Evolutionary conservation across 2,113 vertebrate genomes (phyloP).

Genomic region (Syngnathoides biaculeatus): DNA sequence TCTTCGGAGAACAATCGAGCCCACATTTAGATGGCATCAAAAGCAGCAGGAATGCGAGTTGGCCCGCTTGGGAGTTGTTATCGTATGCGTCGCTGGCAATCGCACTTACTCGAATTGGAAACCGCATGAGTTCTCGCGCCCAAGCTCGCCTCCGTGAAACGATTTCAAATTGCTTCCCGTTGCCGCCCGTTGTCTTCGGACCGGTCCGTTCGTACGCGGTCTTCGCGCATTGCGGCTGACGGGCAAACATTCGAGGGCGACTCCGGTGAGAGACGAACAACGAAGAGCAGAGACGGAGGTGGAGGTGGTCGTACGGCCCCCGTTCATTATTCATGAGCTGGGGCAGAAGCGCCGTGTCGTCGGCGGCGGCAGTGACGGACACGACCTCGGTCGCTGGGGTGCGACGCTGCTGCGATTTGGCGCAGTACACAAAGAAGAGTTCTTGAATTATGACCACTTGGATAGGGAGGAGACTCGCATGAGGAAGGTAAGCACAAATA

Average conservation of each 20-base stretch:
- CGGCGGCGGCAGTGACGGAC: conserved; percentile 55
- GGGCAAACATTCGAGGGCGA: conserved; percentile 16
- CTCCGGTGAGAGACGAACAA: conserved; percentile 35
- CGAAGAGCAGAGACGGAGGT: conserved; percentile 48
- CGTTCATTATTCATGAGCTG: conserved; percentile 69
- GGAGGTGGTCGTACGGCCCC: conserved; percentile 58
- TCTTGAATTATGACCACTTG: conserved; percentile 25
- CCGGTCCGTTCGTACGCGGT: neutral
- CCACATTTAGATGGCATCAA: conserved; percentile 74
- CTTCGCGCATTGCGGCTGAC: conserved; percentile 7
- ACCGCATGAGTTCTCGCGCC: neutral
- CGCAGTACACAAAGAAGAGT: conserved; percentile 32
- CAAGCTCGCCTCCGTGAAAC: neutral
- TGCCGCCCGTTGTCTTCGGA: neutral
- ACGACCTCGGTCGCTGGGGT: conserved; percentile 60
- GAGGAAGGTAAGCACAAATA: conserved; percentile 40
- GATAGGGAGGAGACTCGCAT: conserved; percentile 41
- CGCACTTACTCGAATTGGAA: conserved; percentile 2
- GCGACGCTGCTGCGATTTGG: conserved; percentile 49
- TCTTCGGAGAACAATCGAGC: conserved; percentile 61
- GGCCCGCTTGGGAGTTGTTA: conserved; percentile 26
- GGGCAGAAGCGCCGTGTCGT: conserved; percentile 60
- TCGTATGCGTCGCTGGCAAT: conserved; percentile 5
- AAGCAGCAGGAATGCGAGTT: conserved; percentile 52
- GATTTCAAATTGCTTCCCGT: neutral